phyloP scores from a whole-genome alignment of 2,113 vertebrate species.

The Nothobranchius kuhntae region DNA sequence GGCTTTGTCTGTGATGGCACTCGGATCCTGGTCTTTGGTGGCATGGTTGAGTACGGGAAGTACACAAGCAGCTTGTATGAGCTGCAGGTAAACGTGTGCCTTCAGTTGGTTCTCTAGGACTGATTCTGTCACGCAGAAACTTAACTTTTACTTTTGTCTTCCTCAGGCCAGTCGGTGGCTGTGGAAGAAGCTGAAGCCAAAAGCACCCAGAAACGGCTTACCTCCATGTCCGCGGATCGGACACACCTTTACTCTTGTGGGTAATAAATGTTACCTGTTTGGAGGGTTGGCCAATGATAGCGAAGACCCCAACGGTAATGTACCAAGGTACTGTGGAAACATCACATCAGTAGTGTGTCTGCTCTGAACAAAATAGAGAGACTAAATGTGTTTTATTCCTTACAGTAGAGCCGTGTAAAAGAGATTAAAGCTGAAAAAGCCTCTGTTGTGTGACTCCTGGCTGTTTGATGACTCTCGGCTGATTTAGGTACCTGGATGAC shows the following conservation, averaged over 20 bases:
- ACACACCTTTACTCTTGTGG: conserved; percentile 89
- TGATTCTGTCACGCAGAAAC: too few species aligned
- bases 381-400: too few species aligned
- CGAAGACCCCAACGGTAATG: conserved; percentile 92
- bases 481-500: conserved; percentile 89
- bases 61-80: conserved; percentile 96
- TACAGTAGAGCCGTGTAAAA: too few species aligned
- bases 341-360: too few species aligned
- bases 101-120: too few species aligned
- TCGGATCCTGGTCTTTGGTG: conserved; percentile 93
- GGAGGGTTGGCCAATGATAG: conserved; percentile 93
- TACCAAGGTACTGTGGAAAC: conserved; percentile 83
- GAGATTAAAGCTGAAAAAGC: too few species aligned
- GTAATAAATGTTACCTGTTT: conserved; percentile 92
- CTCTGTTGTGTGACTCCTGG: background rate
- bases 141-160: background rate
- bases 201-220: conserved; percentile 83
- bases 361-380: too few species aligned
- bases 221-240: conserved; percentile 89
- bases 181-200: conserved; percentile 96
- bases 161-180: conserved; percentile 93
- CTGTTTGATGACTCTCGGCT: background rate
- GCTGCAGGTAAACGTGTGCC: conserved; percentile 85
- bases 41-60: conserved; percentile 98
- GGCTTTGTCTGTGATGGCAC: conserved; percentile 96